Conservation (phyloP, 2,888 invertebrate genomes). For the Lasioglossum vierecki region DNA sequence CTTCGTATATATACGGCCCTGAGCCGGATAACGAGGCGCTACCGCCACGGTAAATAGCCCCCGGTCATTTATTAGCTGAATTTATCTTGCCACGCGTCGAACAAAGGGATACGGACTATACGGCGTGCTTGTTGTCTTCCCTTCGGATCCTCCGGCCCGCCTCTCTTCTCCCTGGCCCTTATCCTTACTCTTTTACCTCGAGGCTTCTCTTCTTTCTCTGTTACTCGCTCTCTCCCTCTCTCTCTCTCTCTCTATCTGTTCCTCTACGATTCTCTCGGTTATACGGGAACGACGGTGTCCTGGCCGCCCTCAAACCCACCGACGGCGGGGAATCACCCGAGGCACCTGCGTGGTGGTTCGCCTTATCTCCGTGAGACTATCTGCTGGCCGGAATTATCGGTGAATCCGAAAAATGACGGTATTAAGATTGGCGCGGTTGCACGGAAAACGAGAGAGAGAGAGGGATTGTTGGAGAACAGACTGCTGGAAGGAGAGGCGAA, state of each 20-base stretch:
- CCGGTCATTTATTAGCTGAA: constrained; percentile 80
- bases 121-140: constrained; percentile 62
- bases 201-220: constrained; percentile 21
- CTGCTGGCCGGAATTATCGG: constrained; percentile 62
- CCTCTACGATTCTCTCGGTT: constrained; percentile 1
- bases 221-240: not conserved
- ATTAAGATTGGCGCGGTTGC: constrained; percentile 58
- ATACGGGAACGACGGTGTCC: constrained; percentile 23
- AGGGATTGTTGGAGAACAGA: not conserved
- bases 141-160: constrained; percentile 35
- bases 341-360: constrained; percentile 66
- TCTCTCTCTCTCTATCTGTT: not conserved
- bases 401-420: constrained; percentile 68
- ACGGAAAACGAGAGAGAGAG: not conserved
- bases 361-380: constrained; percentile 67
- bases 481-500: not conserved
- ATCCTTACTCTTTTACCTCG: not conserved
- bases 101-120: constrained; percentile 76
- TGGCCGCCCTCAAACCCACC: constrained; percentile 36
- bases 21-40: constrained; percentile 82
- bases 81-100: constrained; percentile 80
- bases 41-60: constrained; percentile 80
- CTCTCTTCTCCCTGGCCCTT: constrained; percentile 12
- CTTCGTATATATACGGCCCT: constrained; percentile 57
- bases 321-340: constrained; percentile 43